Base-by-base conservation (phyloP, 37 sponge, comb jelly and placozoan genomes). In the Lycopodina hypogea region DNA sequence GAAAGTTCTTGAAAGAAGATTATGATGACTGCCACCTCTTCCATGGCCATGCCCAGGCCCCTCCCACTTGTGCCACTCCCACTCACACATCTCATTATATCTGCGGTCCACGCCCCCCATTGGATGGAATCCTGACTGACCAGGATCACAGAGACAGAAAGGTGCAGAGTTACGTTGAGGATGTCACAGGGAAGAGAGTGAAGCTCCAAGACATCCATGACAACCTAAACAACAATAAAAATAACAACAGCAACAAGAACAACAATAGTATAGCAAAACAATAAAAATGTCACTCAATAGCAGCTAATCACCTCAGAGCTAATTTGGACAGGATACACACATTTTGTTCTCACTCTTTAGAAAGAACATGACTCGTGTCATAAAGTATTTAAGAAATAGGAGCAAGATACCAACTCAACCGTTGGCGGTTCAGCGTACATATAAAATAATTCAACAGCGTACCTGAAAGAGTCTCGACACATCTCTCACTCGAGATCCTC, bases 101-200 rank as follows among this genome's bases (percentile, higher is more conserved):
- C 37, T 39, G 14, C 26, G 8, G 56, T 53, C 26, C 38, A 76
- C 30, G 56, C 23, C 30, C 51, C 76, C 68, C 69, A 56, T 21
- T 83, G 69, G 14, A 69, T 69, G 9, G 64, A 39, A 40, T 21
- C 33, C 0, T 78, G 62, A 40, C 55, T 64, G 61, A 88, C 82
- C 56, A 88, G 73, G 6, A 88, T 30, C 15, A 88, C 66, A 12
- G 88, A 88, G 23, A 83, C 74, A 2, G 59, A 77, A 37, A 88
- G 58, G 42, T 88, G 88, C 6, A 76, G 30, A 3, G 76, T 69
- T 42, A 69, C 70, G 17, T 50, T 33, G 56, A 79, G 56, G 7
- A 57, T 62, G n/a, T 71, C 72, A 42, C 21, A 30, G 37, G 50
- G 63, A 2, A 84, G 85, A 63, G 26, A 19, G 30, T 4, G 34